Base-by-base conservation (phyloP, 2,888 invertebrate genomes). In the Sinohyriopsis cumingii region DNA sequence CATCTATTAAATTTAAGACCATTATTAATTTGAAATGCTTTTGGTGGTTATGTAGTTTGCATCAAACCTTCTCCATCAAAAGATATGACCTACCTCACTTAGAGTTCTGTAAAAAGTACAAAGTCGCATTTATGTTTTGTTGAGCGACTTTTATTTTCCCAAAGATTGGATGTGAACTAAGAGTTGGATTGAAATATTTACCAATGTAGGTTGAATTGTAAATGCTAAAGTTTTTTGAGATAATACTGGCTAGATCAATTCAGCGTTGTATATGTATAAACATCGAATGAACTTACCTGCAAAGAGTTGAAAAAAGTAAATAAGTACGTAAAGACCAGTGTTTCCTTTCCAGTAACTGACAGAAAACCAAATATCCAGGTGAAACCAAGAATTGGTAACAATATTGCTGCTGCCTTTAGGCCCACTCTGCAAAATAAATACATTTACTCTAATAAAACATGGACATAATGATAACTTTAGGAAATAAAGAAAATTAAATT, bases 331-430 rank as follows among this genome's bases (percentile, higher is more conserved):
- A 90, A 86, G 5, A 84, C 84, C 4, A 88, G 33, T 61, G 84
- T 82, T 33, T 81, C 82, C 22, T 75, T 75, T 28, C 75, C 73
- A 64, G 85, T 81, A 24, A 87, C 85, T 1, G 89, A 87, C 59
- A 91, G 76, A 73, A 90, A 90, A 5, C 89, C 91, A 63, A 91
- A 87, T 4, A 84, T 82, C 91, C 91, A 91, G 3, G 91, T 91
- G 54, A 90, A 86, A 5, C 91, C 91, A 5, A 91, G 82, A 20
- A 91, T 78, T 19, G 90, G 90, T 1, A 90, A 83, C 22, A 91
- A 77, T 28, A 90, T 88, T 3, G 85, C 85, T 0, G 90, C 88
- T 3, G 91, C 91, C 65, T 90, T 90, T 33, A 91, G 73, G 79
- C 90, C 88, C 61, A 87, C 87, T 59, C 89, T 87, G 67, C 77